Conservation (phyloP, 1,140 invertebrate genomes). For the Heliconius congener region DNA sequence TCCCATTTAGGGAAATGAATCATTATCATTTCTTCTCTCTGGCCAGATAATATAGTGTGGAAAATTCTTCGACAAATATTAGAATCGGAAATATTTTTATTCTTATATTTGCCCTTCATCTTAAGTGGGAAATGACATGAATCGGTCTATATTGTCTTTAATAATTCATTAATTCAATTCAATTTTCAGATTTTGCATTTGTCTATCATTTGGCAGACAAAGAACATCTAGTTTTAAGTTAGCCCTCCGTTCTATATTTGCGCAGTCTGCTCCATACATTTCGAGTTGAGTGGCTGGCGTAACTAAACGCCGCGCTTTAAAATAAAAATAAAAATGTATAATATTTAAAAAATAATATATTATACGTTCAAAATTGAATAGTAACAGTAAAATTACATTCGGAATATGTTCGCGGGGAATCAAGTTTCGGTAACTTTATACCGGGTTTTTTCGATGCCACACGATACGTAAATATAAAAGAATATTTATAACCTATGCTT, state of each 20-base stretch:
- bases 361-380: not conserved
- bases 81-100: no score
- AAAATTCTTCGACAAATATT: no score
- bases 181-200: no score
- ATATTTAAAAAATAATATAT: not conserved
- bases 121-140: no score
- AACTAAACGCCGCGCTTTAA: not conserved
- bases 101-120: no score
- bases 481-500: slow-evolving; percentile 43
- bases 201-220: not conserved
- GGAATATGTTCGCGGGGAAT: slow-evolving; percentile 34
- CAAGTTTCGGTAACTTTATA: slow-evolving; percentile 41
- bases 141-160: no score
- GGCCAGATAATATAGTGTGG: no score
- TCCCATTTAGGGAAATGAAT: no score
- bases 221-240: not conserved
- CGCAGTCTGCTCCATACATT: not conserved
- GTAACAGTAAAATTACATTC: slow-evolving; percentile 39
- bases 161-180: no score
- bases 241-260: not conserved
- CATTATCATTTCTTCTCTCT: no score
- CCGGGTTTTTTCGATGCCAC: slow-evolving; percentile 43
- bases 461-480: slow-evolving; percentile 44
- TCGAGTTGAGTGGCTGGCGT: not conserved
- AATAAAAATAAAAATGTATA: not conserved